Base-by-base conservation (phyloP, 2,797 vertebrate species). In the Pampus argenteus region DNA sequence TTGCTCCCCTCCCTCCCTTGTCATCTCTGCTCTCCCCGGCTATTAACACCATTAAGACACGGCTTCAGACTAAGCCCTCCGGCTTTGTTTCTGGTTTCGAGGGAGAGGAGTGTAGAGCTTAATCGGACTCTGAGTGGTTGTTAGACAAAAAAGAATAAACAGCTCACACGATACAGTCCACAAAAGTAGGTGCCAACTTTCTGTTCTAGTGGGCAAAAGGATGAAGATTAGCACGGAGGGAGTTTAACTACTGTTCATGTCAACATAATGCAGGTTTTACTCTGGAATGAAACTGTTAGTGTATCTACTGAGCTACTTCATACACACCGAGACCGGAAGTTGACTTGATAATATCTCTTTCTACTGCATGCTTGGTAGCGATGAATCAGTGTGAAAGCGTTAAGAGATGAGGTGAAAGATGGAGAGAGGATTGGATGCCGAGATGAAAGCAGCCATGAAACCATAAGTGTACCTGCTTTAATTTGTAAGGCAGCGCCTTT, bases 381-480 rank as follows among this genome's bases (percentile, higher is more conserved):
- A 40, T 42, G 58, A 42, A 45, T 57, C 23, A 2, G 15, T 54
- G 61, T 44, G 67, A 62, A 57, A 23, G 65, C n/a, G 64, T 84
- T 78, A 86, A 86, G 58, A 59, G 31, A 20, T 17, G 17, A 67
- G 23, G 60, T 68, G 31, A 29, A 67, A 50, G 69, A 77, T 78
- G 52, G 48, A 61, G 20, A 71, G 58, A 60, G 51, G 45, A 44
- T 44, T 64, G 69, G 38, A 74, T 66, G 55, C 28, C 18, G 55
- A 60, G 42, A 54, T 28, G 62, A 14, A 78, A 75, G 55, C 66
- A 61, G 61, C 62, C 58, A 65, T 78, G 69, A 86, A 87, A 93
- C 67, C 87, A 75, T 77, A 90, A 63, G 60, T 93, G 94, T 96
- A 97, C 96, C 97, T 97, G 94, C 92, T 95, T 96, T 68, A 87